These are phyloP conservation scores for Dinomys branickii DNA, from an alignment of 2,113 vertebrate genomes.

Conservation along the genomic window DNA sequence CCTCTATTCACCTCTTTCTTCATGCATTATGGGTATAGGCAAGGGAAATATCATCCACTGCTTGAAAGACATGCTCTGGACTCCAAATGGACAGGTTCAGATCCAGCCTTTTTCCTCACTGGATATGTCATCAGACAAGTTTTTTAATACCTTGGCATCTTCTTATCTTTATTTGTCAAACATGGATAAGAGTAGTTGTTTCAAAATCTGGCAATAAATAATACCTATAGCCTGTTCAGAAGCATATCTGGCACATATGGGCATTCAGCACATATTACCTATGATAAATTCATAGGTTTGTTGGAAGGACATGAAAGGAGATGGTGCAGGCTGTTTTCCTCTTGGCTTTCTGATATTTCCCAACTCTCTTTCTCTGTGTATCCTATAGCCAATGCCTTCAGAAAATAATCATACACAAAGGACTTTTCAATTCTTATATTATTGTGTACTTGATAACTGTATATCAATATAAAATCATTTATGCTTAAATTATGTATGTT, in stretches of 20 bases:
- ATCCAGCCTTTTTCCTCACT: neutral
- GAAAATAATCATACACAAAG: neutral
- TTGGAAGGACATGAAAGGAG: neutral
- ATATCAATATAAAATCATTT: neutral
- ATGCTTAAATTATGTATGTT: neutral
- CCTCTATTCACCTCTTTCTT: neutral
- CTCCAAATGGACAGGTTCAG: neutral
- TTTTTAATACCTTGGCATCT: neutral
- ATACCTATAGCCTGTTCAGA: neutral
- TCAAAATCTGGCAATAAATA: neutral
- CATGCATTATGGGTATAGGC: neutral
- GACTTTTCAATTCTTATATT: neutral
- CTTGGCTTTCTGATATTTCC: neutral
- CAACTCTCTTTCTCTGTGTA: neutral
- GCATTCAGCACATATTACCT: neutral
- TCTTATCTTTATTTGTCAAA: slow-evolving; percentile 6
- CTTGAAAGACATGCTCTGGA: neutral
- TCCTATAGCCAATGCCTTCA: neutral
- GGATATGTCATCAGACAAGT: neutral
- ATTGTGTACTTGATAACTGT: neutral
- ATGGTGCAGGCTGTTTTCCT: neutral
- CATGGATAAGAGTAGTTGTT: neutral
- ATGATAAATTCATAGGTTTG: neutral
- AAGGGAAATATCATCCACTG: neutral
- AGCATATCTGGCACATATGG: neutral